These are phyloP conservation scores for Eidolon helvum DNA, from an alignment of 2,113 vertebrate genomes.

Conservation along the genomic window DNA sequence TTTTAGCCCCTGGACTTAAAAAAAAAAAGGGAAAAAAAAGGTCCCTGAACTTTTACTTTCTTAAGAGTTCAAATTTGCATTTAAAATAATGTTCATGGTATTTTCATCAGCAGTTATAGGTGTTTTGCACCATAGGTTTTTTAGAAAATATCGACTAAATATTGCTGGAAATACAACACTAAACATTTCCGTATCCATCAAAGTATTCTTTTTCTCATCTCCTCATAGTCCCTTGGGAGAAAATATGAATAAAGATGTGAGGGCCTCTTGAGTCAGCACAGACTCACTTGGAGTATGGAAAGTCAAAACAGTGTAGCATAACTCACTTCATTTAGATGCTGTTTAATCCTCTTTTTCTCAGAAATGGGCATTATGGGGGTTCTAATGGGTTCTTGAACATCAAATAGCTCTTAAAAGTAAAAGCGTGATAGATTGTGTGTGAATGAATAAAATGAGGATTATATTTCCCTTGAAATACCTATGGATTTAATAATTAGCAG, in stretches of 20 bases:
- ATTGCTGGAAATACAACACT: not conserved
- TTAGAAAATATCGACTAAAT: not conserved
- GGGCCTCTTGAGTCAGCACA: not conserved
- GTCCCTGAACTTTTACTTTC: no score
- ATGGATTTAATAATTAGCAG: constrained; percentile 64
- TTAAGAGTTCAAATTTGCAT: no score
- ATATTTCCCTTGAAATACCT: constrained; percentile 58
- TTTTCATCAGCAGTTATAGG: not conserved
- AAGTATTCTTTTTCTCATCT: not conserved
- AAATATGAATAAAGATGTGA: constrained; percentile 8
- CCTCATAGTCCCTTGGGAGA: not conserved
- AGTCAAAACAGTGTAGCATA: not conserved
- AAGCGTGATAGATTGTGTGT: constrained; percentile 49
- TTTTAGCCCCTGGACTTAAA: not conserved
- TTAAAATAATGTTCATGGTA: not conserved
- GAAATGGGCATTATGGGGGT: not conserved
- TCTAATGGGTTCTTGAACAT: constrained; percentile 56
- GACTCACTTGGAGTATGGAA: not conserved
- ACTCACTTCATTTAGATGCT: constrained; percentile 13
- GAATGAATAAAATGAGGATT: constrained; percentile 52
- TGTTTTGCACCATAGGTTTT: not conserved
- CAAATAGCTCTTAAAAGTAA: constrained; percentile 64
- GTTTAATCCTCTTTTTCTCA: constrained; percentile 46
- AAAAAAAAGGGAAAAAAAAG: no score
- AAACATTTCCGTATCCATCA: not conserved